Evolutionary conservation across 2,888 invertebrate genomes (phyloP).

Genomic region (Caenorhabditis zanzibari): DNA sequence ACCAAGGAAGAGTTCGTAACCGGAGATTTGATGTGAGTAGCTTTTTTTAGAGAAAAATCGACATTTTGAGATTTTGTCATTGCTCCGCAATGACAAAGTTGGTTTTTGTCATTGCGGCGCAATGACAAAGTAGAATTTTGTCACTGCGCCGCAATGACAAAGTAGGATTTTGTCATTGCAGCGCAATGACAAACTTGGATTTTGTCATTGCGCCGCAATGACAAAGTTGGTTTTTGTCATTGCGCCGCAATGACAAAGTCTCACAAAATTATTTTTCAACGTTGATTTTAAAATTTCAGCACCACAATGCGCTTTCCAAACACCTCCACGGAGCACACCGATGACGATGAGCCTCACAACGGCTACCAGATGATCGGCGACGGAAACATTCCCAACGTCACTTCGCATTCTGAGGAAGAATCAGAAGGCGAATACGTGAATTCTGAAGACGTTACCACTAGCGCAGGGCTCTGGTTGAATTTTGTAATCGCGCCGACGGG

Average conservation of each 20-base stretch:
- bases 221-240: neutral
- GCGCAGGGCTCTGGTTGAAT: conserved; percentile 51
- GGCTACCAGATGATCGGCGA: conserved; percentile 44
- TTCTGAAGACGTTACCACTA: conserved; percentile 5
- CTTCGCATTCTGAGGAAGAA: conserved; percentile 25
- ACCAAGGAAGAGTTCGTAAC: conserved; percentile 6
- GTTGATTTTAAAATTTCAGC: conserved; percentile 10
- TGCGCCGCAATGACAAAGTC: neutral
- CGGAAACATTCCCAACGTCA: neutral
- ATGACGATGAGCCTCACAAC: neutral
- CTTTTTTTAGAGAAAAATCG: neutral
- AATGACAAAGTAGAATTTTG: no score
- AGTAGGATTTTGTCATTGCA: no score
- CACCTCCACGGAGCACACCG: neutral
- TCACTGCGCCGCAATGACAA: no score
- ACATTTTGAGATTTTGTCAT: neutral
- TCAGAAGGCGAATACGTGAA: neutral
- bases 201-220: neutral
- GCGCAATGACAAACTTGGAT: no score
- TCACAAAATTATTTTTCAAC: neutral
- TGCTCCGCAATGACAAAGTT: no score
- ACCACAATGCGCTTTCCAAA: conserved; percentile 34
- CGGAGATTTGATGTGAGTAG: conserved; percentile 34
- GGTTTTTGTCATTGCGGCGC: no score
- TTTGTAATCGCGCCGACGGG: conserved; percentile 30